Conservation (phyloP, 2,797 vertebrate species). For the Centroberyx gerrardi region DNA sequence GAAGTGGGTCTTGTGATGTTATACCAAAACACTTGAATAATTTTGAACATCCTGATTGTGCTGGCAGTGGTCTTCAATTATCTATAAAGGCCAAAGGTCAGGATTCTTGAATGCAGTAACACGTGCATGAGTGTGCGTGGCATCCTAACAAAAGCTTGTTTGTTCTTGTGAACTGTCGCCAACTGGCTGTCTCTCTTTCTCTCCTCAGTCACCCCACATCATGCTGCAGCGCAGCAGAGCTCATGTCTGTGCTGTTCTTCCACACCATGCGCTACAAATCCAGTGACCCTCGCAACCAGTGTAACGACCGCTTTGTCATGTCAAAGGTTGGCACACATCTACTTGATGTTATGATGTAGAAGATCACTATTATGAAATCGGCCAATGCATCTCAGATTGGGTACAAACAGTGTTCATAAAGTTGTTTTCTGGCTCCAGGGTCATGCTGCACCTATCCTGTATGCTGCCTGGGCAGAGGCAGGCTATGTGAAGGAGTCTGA, state of each 20-base stretch:
- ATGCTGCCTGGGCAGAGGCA: conserved; percentile 88
- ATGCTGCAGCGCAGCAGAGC: conserved; percentile 92
- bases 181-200: conserved; percentile 1
- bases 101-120: conserved; percentile 27
- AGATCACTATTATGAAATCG: background rate
- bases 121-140: conserved; percentile 52
- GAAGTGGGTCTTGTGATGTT: background rate
- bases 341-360: background rate
- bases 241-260: conserved; percentile 93
- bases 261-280: conserved; percentile 91
- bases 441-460: conserved; percentile 87
- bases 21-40: conserved; percentile 1
- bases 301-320: conserved; percentile 91
- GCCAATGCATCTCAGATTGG: background rate
- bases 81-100: background rate
- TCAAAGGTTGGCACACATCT: conserved; percentile 86
- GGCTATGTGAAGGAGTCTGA: conserved; percentile 84
- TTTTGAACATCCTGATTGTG: background rate
- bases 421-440: conserved; percentile 67
- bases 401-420: background rate
- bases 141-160: conserved; percentile 3
- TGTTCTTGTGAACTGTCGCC: conserved; percentile 43
- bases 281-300: conserved; percentile 85
- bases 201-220: conserved; percentile 88
- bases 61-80: too few species aligned